Percentiles rank a stretch among this genome's conserved stretches.
Conservation (phyloP, 2,888 invertebrate species). For the Boloria euphrosyne region DNA sequence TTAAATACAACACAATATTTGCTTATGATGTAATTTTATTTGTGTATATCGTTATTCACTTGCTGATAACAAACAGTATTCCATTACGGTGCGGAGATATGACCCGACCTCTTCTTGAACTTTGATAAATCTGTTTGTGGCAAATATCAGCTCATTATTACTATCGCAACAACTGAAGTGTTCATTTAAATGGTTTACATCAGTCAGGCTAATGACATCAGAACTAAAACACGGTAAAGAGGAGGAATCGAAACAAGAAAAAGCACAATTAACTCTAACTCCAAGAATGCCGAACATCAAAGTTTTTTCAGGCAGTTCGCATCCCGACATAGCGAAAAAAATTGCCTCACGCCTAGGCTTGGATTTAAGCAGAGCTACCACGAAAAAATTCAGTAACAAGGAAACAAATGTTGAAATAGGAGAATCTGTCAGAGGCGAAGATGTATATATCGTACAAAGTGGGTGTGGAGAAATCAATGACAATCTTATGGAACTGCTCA, state of each 20-base stretch:
- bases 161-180: slow-evolving; percentile 49
- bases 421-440: slow-evolving; percentile 95
- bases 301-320: slow-evolving; percentile 98
- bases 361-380: slow-evolving; percentile 96
- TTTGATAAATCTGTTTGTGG: slow-evolving; percentile 62
- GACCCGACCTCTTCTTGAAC: slow-evolving; percentile 69
- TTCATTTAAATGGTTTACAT: slow-evolving; percentile 51
- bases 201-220: slow-evolving; percentile 62
- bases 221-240: slow-evolving; percentile 49
- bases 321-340: slow-evolving; percentile 97
- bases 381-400: slow-evolving; percentile 99
- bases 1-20: slow-evolving; percentile 27
- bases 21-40: slow-evolving; percentile 44
- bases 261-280: slow-evolving; percentile 19
- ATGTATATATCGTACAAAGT: slow-evolving; percentile 96
- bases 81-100: slow-evolving; percentile 56
- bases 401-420: slow-evolving; percentile 97
- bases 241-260: slow-evolving; percentile 43
- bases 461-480: slow-evolving; percentile 95
- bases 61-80: slow-evolving; percentile 52
- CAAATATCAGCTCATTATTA: slow-evolving; percentile 63
- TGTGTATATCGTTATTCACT: slow-evolving; percentile 38
- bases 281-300: slow-evolving; percentile 98
- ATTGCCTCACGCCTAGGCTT: slow-evolving; percentile 97
- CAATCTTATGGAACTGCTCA: slow-evolving; percentile 94